Percentiles rank a stretch among this genome's conserved stretches.
Conservation (phyloP, 2,113 vertebrate species). For the Odocoileus virginianus region DNA sequence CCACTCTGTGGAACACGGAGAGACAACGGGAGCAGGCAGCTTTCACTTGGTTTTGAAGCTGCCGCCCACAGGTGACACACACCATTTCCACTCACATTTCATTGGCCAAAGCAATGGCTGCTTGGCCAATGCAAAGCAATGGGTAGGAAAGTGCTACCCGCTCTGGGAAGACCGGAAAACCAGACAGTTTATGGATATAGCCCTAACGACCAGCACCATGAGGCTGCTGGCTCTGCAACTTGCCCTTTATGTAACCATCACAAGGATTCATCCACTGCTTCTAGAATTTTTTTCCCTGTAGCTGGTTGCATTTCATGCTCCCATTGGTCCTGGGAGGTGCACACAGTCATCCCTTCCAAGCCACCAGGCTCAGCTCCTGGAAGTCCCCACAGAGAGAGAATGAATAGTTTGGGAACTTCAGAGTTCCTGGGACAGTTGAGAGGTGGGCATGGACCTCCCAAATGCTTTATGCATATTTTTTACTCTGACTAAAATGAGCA, state of each 20-base stretch:
- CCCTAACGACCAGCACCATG: not conserved
- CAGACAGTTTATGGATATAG: not conserved
- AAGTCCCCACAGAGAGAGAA: not conserved
- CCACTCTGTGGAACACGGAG: not conserved
- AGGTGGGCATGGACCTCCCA: not conserved
- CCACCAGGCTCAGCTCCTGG: not conserved
- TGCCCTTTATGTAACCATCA: not conserved
- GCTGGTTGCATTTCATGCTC: not conserved
- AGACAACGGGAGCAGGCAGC: not conserved
- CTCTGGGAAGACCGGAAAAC: not conserved
- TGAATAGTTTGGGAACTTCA: not conserved
- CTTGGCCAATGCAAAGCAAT: not conserved
- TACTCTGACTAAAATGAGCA: slow-evolving; percentile 48
- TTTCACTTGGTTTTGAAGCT: not conserved
- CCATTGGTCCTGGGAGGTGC: not conserved
- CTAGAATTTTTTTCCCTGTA: not conserved
- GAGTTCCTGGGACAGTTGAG: not conserved
- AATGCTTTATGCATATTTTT: not conserved
- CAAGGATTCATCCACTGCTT: not conserved
- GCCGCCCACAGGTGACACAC: not conserved
- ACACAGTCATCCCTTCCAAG: not conserved
- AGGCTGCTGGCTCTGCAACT: not conserved
- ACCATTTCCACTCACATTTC: not conserved
- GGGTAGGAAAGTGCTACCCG: not conserved
- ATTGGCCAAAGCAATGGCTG: not conserved